These are phyloP conservation scores for Strix occidentalis DNA, from an alignment of 2,797 vertebrate species.

Conservation along the genomic window DNA sequence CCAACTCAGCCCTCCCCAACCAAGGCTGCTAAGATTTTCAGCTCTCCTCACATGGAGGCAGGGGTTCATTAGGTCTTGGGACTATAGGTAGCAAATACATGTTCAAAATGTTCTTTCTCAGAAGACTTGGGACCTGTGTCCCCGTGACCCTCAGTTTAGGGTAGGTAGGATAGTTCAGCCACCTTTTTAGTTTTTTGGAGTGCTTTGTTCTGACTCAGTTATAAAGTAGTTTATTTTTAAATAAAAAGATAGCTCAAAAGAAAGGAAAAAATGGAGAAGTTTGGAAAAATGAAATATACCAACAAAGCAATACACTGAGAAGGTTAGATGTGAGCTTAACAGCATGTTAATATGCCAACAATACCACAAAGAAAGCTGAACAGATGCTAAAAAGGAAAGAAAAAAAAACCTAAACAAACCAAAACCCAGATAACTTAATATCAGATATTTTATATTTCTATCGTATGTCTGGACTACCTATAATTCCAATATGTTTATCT, in stretches of 20 bases:
- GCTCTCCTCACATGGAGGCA: not conserved
- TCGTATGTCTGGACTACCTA: not conserved
- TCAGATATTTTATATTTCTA: not conserved
- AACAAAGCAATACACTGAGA: not conserved
- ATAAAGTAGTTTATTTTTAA: not conserved
- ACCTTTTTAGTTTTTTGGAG: not conserved
- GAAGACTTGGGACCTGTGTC: not conserved
- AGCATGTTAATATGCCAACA: not conserved
- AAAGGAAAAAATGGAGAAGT: not conserved
- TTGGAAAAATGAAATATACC: not conserved
- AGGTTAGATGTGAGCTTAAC: not conserved
- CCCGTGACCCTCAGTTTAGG: not conserved
- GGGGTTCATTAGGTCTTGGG: not conserved
- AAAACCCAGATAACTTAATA: not conserved
- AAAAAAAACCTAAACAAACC: not conserved
- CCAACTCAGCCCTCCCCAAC: not conserved
- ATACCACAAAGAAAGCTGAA: not conserved
- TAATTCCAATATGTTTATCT: not conserved
- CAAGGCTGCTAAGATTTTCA: not conserved
- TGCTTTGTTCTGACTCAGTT: not conserved
- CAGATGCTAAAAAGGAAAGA: not conserved
- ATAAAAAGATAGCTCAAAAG: not conserved
- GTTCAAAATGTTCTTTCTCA: not conserved
- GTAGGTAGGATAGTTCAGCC: not conserved
- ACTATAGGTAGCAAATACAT: not conserved